Percentiles rank a stretch among this genome's conserved stretches.
Conservation (phyloP, 2,888 invertebrate genomes). For the Drosophila peninsularis region DNA sequence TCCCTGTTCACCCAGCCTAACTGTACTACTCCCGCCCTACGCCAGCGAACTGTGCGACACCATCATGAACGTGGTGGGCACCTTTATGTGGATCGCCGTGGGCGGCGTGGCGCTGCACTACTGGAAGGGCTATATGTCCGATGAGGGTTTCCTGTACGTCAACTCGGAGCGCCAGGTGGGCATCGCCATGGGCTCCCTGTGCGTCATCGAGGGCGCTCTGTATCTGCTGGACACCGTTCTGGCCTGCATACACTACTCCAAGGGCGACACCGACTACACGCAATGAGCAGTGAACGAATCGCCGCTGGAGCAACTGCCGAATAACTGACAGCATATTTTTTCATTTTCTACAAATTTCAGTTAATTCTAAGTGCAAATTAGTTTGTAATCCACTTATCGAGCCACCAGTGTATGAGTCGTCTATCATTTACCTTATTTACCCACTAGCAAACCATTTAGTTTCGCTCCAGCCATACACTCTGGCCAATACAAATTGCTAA, state of each 20-base stretch:
- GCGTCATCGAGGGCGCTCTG: slow-evolving; percentile 91
- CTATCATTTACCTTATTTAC: slow-evolving; percentile 26
- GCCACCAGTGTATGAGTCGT: slow-evolving; percentile 19
- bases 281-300: slow-evolving; percentile 35
- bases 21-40: not conserved
- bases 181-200: slow-evolving; percentile 91
- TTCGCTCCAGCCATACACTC: slow-evolving; percentile 22
- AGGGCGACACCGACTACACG: slow-evolving; percentile 85
- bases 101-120: slow-evolving; percentile 95
- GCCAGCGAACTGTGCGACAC: slow-evolving; percentile 91
- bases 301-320: slow-evolving; percentile 51
- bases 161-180: slow-evolving; percentile 92
- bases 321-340: slow-evolving; percentile 44
- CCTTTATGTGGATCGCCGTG: slow-evolving; percentile 93
- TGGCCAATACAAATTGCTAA: slow-evolving; percentile 23
- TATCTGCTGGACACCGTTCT: slow-evolving; percentile 93
- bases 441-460: slow-evolving; percentile 15
- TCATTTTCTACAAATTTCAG: slow-evolving; percentile 34
- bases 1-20: not conserved
- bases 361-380: slow-evolving; percentile 77
- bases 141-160: slow-evolving; percentile 90
- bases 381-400: slow-evolving; percentile 49
- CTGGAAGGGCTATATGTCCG: slow-evolving; percentile 94
- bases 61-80: slow-evolving; percentile 94
- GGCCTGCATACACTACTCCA: slow-evolving; percentile 90